Conservation (phyloP, 2,888 invertebrate species). For the Asteroscopus sphinx region DNA sequence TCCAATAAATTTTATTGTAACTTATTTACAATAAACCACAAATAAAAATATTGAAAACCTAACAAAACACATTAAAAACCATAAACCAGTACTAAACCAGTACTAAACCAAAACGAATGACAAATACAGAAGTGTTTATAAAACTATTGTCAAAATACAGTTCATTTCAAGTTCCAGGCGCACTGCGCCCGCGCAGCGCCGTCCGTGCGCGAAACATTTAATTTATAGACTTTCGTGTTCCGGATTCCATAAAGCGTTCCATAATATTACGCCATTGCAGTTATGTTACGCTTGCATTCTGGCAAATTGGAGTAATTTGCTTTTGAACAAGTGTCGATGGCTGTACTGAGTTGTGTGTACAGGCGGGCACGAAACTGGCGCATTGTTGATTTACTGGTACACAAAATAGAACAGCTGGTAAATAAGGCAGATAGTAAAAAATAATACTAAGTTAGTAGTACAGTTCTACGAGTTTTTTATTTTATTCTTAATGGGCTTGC, state of each 20-base stretch:
- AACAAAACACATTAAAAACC: too few relatives aligned
- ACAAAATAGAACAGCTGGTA: not conserved
- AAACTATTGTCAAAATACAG: not conserved
- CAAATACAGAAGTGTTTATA: not conserved
- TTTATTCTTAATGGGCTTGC: too few relatives aligned
- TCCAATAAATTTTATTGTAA: too few relatives aligned
- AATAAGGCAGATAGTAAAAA: too few relatives aligned
- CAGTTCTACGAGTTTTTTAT: too few relatives aligned
- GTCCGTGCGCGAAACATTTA: constrained; percentile 55
- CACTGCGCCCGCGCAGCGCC: constrained; percentile 6
- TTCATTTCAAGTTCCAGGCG: constrained; percentile 29
- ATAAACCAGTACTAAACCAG: not conserved
- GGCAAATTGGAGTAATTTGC: constrained; percentile 52
- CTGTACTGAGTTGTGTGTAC: constrained; percentile 15
- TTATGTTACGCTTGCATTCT: constrained; percentile 45
- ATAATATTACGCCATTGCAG: constrained; percentile 57
- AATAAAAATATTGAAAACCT: too few relatives aligned
- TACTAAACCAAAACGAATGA: not conserved
- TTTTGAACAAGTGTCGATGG: constrained; percentile 46
- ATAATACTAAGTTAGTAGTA: too few relatives aligned
- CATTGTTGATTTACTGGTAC: not conserved
- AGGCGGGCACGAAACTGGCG: constrained; percentile 17
- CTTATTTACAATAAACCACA: too few relatives aligned
- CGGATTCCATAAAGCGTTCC: constrained; percentile 58
- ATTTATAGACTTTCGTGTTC: constrained; percentile 56